Evolutionary conservation across 2,113 vertebrate genomes (phyloP), one percentile per base, ranked within the genome.

Genomic region (Xiphias gladius): DNA sequence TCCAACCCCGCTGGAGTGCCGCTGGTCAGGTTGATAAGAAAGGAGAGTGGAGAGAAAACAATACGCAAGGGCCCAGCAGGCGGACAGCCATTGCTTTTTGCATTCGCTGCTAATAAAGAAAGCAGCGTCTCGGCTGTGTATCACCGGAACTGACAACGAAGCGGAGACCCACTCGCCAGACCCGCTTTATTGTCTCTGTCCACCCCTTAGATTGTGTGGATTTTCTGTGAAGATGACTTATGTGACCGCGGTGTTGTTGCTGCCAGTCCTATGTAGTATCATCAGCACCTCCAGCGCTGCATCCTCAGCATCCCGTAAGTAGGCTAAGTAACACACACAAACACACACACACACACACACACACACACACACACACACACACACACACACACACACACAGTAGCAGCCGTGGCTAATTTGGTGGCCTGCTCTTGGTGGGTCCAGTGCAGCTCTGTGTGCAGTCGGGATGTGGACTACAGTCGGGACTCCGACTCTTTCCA

Each of bases 291-390:
- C 41, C 75, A 64, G 59, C 39, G 61, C 86, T 3, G 84, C 85
- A 79, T 84, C 87, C 61, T 74, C 90, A 83, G 79, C 7, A 80
- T 80, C 89, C 84, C 71, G 92, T 93, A 86, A 93, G 92, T 92
- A 85, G 67, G 61, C 75, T 71, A 32, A 73, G 5, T 30, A 43
- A 63, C 65, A 73, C 73, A 71, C 54, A 58, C 63, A 68, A 66
- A 70, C 73, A 58, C 73, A 55, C 78, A 64, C 48, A 65, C 61
- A 75, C 70, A 70, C 77, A 62, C 39, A 61, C 43, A 24, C 59
- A 39, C 32, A 24, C 43, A 28, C 57, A 61, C 57, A 32, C 64
- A 68, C 72, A 70, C 73, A 58, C 73, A 46, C 78, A 65, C 50
- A 59, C 52, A 70, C 64, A 65, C 71, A 67, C 48, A 54, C 61